phyloP scores from a whole-genome alignment of 2,113 vertebrate genomes.

The Malurus alboscapulatus region DNA sequence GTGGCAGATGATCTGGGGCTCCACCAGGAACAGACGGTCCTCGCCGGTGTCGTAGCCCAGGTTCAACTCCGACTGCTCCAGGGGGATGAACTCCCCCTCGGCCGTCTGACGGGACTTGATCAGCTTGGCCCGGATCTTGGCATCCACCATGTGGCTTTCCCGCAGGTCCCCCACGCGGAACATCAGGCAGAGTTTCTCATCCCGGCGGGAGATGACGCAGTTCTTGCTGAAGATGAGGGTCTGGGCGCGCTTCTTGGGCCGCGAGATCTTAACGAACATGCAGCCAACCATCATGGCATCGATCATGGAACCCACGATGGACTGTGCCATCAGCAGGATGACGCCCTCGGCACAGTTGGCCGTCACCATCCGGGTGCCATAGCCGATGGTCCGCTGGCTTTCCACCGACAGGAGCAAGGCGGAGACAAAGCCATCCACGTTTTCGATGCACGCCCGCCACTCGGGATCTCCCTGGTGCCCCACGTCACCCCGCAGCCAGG shows the following conservation, averaged over 20 bases:
- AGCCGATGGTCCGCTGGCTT: conserved; percentile 84
- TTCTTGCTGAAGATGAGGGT: conserved; percentile 86
- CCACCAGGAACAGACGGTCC: conserved; percentile 82
- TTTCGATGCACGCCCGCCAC: conserved; percentile 78
- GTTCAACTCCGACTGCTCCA: conserved; percentile 86
- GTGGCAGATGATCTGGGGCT: conserved; percentile 84
- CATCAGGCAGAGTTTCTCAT: conserved; percentile 80
- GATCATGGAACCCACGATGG: conserved; percentile 82
- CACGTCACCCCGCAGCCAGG: conserved; percentile 75
- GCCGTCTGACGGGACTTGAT: conserved; percentile 85
- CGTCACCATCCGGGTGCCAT: conserved; percentile 80
- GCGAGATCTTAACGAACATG: conserved; percentile 88
- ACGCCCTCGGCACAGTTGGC: conserved; percentile 77
- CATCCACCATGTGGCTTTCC: conserved; percentile 86
- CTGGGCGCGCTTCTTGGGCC: conserved; percentile 83
- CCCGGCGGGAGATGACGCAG: conserved; percentile 78
- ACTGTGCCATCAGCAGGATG: conserved; percentile 79
- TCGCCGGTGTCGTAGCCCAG: conserved; percentile 82
- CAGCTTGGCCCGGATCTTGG: conserved; percentile 84
- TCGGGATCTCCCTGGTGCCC: conserved; percentile 71
- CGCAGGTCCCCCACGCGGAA: conserved; percentile 83
- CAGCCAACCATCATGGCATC: conserved; percentile 86
- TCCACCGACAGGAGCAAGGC: conserved; percentile 83
- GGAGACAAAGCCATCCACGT: conserved; percentile 79
- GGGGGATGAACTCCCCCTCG: conserved; percentile 83